Base-by-base conservation (phyloP, 2,888 invertebrate genomes). In the Drosophila tripunctata region DNA sequence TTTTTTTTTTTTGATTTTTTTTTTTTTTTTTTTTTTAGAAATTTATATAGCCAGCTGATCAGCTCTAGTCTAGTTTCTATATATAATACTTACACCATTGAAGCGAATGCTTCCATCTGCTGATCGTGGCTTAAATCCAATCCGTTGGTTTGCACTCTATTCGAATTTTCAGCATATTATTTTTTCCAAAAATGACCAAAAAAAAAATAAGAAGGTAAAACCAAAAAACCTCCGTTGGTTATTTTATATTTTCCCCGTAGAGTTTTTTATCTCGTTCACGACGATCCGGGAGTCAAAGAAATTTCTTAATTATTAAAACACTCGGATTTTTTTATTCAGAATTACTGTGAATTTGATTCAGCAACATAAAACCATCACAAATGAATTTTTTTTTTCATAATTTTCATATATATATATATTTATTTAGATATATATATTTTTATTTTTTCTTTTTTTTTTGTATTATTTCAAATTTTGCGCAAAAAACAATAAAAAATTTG, bases 31-130 rank as follows among this genome's bases (percentile, higher is more conserved):
- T 4, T 3, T 22, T 22, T 3, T 30, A 30, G 2, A 30, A 27
- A 33, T 33, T 14, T 33, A 33, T 5, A n/a, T 19, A n/a, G 36
- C 17, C 17, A 38, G 19, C 36, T 12, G 6, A 40, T n/a, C 36
- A n/a, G n/a, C n/a, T n/a, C n/a, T n/a, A n/a, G n/a, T 17, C 7
- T 2, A 15, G 3, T 30, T 5, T 54, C 1, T 38, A 14, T 33
- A 14, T 51, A n/a, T 10, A 1, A 30, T 62, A 83, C 82, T 87
- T 75, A 83, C 82, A 84, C 84, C 84, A 86, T 83, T 68, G 72
- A 58, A 48, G 78, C 41, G 40, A 31, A 36, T 14, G 76, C 66
- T 64, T 68, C 77, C 48, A 61, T 51, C 54, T 33, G 15, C 45
- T 62, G 78, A 21, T 70, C 78, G 76, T 60, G 4, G 64, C 27